These are phyloP conservation scores for Amazona guildingii DNA, from an alignment of 2,113 vertebrate genomes.

Conservation along the genomic window DNA sequence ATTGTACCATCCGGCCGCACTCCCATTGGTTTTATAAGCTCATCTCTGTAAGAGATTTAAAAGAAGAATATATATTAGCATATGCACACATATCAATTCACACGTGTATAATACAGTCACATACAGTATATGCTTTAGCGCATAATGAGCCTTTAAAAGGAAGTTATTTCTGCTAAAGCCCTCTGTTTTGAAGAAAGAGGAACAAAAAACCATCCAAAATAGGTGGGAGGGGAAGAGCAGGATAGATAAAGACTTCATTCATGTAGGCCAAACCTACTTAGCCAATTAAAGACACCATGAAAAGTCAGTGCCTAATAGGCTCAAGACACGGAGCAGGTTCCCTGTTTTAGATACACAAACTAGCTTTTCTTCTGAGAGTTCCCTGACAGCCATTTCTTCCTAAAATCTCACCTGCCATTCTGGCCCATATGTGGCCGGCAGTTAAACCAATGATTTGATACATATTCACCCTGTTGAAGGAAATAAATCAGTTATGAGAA, in stretches of 20 bases:
- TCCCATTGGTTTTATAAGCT: conserved; percentile 95
- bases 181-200: conserved; percentile 64
- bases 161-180: conserved; percentile 65
- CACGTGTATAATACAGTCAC: conserved; percentile 24
- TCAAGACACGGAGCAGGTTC: conserved; percentile 69
- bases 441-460: conserved; percentile 1
- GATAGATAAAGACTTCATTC: conserved; percentile 71
- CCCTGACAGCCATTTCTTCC: not conserved
- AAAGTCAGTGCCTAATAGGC: conserved; percentile 72
- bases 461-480: conserved; percentile 7
- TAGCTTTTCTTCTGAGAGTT: conserved; percentile 15
- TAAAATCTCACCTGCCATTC: conserved; percentile 54
- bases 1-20: conserved; percentile 91
- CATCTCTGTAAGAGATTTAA: conserved; percentile 81
- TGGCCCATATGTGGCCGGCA: not conserved
- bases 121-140: not conserved
- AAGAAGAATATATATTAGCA: conserved; percentile 63
- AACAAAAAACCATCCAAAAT: conserved; percentile 52
- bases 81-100: conserved; percentile 40
- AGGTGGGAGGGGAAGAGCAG: conserved; percentile 58
- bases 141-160: conserved; percentile 60
- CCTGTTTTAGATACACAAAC: conserved; percentile 45
- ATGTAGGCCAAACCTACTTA: conserved; percentile 67
- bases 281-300: conserved; percentile 73
- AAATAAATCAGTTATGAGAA: conserved; percentile 32